Base-by-base conservation (phyloP, 1,140 invertebrate genomes). In the Manduca sexta region DNA sequence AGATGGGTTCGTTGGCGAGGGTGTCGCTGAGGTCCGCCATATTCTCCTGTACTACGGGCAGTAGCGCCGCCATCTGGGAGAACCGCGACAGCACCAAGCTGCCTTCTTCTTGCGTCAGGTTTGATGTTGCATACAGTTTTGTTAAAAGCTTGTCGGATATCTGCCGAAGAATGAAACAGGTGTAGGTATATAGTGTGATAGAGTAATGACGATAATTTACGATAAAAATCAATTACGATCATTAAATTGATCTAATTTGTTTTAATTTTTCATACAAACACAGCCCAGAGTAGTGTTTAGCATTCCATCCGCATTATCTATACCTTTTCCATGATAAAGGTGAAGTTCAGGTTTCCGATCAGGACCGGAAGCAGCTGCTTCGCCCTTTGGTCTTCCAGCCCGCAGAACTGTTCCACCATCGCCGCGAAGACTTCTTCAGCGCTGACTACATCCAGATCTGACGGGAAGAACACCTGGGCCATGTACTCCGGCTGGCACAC, bases 311-410 rank as follows among this genome's bases (percentile, higher is more conserved):
- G 21, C 4, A 26, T 26, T 26, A 5, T 8, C 4, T 5, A 63
- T 67, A 89, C 88, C 56, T 82, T 82, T 55, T 85, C 82, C 21
- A 89, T 69, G 29, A 90, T 65, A 31, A 82, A 76, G 12, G 79
- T 81, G 39, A 83, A 88, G 34, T 90, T 88, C 0, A 89, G 42
- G 52, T 88, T 89, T 16, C 85, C 74, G 11, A 89, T 57, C 2
- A 89, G 59, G 18, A 77, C 68, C 0, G 85, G 64, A 1, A 85
- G 29, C 1, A 89, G 70, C 40, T 85, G 74, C 49, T 86, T 76
- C 0, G 77, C 84, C 3, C 70, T 65, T 0, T 74, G 59, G 17
- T 87, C 81, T 10, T 69, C 56, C 8, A 89, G 45, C 2, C 75
- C 73, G 33, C 89, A 90, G 47, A 90, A 75, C 56, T 86, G 71